phyloP scores from a whole-genome alignment of 1,140 invertebrate genomes.

The Drosophila orena region DNA sequence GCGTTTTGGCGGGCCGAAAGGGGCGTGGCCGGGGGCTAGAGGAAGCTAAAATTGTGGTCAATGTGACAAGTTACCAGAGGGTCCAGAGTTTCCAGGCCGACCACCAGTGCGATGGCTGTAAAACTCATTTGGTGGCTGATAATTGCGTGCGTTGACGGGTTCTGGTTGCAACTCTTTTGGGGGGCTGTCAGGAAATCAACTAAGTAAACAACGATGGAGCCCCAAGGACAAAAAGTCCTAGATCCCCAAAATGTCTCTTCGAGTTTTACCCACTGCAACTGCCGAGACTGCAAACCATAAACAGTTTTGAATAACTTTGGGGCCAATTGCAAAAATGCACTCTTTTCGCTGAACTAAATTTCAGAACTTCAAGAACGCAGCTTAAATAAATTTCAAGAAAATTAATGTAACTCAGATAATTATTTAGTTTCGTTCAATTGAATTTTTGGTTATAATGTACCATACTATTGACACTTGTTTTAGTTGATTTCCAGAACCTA shows the following conservation, averaged over 20 bases:
- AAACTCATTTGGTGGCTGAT: constrained; percentile 50
- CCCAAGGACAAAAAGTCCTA: neutral
- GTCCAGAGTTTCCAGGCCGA: constrained; percentile 3
- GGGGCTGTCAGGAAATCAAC: constrained; percentile 56
- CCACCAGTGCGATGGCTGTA: constrained; percentile 1
- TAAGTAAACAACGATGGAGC: constrained; percentile 9
- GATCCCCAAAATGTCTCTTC: constrained; percentile 14
- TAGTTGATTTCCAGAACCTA: no score
- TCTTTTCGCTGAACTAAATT: neutral
- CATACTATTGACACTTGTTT: no score
- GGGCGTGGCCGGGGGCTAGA: constrained; percentile 19
- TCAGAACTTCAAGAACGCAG: no score
- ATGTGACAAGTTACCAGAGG: constrained; percentile 40
- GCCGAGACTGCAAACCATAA: constrained; percentile 7
- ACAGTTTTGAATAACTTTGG: constrained; percentile 5
- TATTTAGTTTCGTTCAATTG: no score
- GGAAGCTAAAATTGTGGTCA: constrained; percentile 61
- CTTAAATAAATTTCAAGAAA: no score
- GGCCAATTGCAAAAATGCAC: no score
- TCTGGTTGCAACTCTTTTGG: constrained; percentile 17
- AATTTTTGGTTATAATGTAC: no score
- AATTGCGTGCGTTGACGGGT: constrained; percentile 56
- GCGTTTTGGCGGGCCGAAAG: neutral
- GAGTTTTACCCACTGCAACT: constrained; percentile 16
- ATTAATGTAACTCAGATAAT: no score